Evolutionary conservation across 2,888 invertebrate species (phyloP).

Genomic region (Cataglyphis cursor): DNA sequence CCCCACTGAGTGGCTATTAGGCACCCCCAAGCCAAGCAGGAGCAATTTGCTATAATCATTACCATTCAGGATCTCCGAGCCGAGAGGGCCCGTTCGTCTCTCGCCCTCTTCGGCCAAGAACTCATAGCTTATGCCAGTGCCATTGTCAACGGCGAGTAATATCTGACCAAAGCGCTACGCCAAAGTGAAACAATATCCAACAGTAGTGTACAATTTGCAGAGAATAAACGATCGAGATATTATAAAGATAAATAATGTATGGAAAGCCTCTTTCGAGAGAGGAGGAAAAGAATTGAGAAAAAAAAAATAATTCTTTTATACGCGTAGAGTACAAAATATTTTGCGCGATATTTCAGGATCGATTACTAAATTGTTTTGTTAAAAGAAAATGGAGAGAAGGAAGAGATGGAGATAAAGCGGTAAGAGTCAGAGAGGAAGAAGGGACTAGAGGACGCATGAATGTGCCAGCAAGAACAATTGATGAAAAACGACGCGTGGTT

Average conservation of each 20-base stretch:
- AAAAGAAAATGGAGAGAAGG: conserved; percentile 18
- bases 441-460: conserved; percentile 56
- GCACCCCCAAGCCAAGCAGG: conserved; percentile 82
- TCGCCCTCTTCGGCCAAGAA: conserved; percentile 71
- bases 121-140: conserved; percentile 67
- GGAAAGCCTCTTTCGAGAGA: background rate
- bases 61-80: conserved; percentile 83
- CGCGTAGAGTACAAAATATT: background rate
- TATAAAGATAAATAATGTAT: background rate
- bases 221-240: background rate
- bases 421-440: conserved; percentile 34
- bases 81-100: conserved; percentile 76
- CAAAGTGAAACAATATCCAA: background rate
- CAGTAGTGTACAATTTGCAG: background rate
- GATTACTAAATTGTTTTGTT: background rate
- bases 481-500: conserved; percentile 76
- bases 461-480: conserved; percentile 73
- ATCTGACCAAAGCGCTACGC: conserved; percentile 63
- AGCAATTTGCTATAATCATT: conserved; percentile 85
- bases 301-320: too few relatives aligned
- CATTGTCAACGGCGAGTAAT: conserved; percentile 69
- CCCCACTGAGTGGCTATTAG: conserved; percentile 86
- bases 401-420: conserved; percentile 41
- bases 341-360: background rate
- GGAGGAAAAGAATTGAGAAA: background rate